phyloP scores from a whole-genome alignment of 2,888 invertebrate species.

The Archips xylosteana region DNA sequence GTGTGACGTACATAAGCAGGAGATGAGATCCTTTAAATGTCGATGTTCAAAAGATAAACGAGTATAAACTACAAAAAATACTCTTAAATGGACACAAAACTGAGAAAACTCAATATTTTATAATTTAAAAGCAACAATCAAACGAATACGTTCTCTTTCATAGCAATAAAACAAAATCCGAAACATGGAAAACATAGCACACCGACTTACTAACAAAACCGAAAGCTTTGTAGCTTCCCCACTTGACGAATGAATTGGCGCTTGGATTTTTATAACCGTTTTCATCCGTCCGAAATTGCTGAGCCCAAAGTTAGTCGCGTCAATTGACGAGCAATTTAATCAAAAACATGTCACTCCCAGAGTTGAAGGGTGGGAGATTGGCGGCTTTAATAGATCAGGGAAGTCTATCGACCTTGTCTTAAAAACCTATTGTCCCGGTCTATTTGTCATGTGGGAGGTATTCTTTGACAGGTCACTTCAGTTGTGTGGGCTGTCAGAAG shows the following conservation, averaged over 20 bases:
- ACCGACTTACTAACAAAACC: no score
- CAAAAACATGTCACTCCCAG: slow-evolving; percentile 24
- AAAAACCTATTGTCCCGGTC: slow-evolving; percentile 2
- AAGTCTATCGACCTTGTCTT: slow-evolving; percentile 1
- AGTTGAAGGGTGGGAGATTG: slow-evolving; percentile 16
- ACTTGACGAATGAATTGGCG: neutral
- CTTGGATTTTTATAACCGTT: slow-evolving; percentile 1
- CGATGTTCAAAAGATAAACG: no score
- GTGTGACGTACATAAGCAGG: no score
- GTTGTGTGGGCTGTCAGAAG: neutral
- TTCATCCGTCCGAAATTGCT: slow-evolving; percentile 7
- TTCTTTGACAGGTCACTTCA: slow-evolving; percentile 5
- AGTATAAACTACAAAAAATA: no score
- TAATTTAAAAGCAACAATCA: no score
- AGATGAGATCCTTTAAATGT: no score
- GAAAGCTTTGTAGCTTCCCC: neutral
- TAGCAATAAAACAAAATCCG: no score
- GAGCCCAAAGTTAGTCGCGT: neutral
- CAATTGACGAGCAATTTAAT: slow-evolving; percentile 24
- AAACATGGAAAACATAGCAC: no score
- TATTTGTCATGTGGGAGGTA: neutral
- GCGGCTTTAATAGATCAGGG: slow-evolving; percentile 15
- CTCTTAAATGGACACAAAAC: no score
- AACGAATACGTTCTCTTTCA: no score
- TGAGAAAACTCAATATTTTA: no score